Base-by-base conservation (phyloP, 2,888 invertebrate species). In the Eupithecia subfuscata region DNA sequence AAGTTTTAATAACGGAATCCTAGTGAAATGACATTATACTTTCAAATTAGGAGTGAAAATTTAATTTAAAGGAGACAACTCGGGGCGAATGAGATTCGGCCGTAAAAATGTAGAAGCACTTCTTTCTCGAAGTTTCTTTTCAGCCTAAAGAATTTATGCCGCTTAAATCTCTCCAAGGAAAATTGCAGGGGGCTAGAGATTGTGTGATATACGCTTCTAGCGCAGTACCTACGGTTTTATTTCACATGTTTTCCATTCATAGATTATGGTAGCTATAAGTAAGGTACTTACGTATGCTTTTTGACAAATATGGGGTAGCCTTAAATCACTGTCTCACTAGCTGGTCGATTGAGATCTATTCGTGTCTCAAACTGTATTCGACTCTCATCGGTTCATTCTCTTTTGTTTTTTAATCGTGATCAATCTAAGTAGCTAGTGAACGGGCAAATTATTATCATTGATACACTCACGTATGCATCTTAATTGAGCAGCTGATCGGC, bases 1-100 rank as follows among this genome's bases (percentile, higher is more conserved):
- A 95, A 94, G 92, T 95, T 95, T 95, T 95, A 95, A 95, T 95
- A 95, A 95, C 94, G 91, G 89, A 93, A 92, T 95, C 91, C 95
- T 92, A 95, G 93, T 95, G 91, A 92, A 93, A 95, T 95, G 95
- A 95, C 95, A 95, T 95, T 95, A 95, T 95, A 95, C 95, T 95
- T 95, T 95, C 95, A 95, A 95, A 95, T 95, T 95, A 92, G 93
- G 94, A 95, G 95, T 95, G 95, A 95, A 95, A 95, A 95, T 95
- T 95, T 95, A 95, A 95, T 95, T 95, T 95, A 95, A 95, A 94
- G 93, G 94, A 92, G 94, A 94, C 94, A 94, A 94, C 89, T 93
- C 91, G 92, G 92, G 93, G 91, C 89, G 92, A 93, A 92, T 92
- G 92, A 89, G 93, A 93, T 91, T 89, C 90, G 84, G 87, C 88